Percentiles rank a stretch among this genome's conserved stretches.
Evolutionary conservation across 2,888 invertebrate species (phyloP).

Genomic region (Acronicta psi): DNA sequence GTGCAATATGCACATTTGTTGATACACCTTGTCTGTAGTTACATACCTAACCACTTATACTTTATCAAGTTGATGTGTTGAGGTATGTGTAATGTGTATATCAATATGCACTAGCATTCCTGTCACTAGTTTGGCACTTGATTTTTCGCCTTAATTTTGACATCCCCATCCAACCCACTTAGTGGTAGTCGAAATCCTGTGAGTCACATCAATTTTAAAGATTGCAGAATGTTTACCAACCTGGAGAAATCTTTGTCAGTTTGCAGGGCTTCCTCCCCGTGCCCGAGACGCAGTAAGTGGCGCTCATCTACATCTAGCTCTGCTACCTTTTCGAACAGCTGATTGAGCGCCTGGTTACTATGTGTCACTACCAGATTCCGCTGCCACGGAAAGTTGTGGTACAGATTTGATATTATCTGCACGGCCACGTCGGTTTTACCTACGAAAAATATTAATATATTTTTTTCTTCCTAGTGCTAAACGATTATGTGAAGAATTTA

Average conservation of each 20-base stretch:
- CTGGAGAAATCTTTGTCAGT: slow-evolving; percentile 99
- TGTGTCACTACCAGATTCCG: slow-evolving; percentile 99
- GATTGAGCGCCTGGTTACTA: slow-evolving; percentile 99
- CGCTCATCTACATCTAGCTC: slow-evolving; percentile 99
- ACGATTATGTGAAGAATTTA: too few species aligned
- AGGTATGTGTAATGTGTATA: too few species aligned
- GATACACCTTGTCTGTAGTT: too few species aligned
- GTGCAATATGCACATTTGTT: slow-evolving; percentile 1
- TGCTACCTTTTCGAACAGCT: slow-evolving; percentile 99
- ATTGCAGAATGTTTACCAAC: slow-evolving; percentile 61
- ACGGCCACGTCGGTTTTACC: slow-evolving; percentile 99
- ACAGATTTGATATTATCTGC: slow-evolving; percentile 99
- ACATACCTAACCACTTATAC: neutral
- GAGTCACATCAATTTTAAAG: too few species aligned
- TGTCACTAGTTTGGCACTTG: too few species aligned
- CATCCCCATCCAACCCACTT: too few species aligned
- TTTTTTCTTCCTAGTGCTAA: too few species aligned
- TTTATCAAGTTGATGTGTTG: neutral
- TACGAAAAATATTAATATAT: slow-evolving; percentile 12
- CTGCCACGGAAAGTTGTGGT: slow-evolving; percentile 99
- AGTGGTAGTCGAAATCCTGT: too few species aligned
- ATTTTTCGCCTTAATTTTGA: too few species aligned
- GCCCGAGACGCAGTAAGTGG: slow-evolving; percentile 98
- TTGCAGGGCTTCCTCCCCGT: slow-evolving; percentile 99
- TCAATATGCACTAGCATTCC: too few species aligned